phyloP scores from a whole-genome alignment of 1,140 invertebrate species.

The Palaemon carinicauda region DNA sequence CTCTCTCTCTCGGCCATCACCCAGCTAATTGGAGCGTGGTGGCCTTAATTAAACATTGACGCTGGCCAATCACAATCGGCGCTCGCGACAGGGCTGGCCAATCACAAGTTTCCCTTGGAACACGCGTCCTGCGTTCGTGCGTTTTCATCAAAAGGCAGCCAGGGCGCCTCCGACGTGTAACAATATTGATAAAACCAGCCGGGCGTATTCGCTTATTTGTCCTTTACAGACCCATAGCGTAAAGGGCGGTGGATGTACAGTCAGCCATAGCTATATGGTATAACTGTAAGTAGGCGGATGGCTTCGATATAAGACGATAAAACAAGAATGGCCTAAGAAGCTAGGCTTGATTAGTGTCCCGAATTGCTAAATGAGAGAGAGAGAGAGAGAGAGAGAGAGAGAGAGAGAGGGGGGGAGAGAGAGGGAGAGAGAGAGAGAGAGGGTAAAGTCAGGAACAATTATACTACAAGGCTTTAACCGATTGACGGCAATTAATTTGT shows the following conservation, averaged over 20 bases:
- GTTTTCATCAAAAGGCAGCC: not conserved
- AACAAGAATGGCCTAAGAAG: no score
- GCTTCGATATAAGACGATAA: not conserved
- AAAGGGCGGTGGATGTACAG: no score
- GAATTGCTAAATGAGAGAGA: not conserved
- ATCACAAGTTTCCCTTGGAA: not conserved
- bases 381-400: not conserved
- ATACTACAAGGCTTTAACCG: not conserved
- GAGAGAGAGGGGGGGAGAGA: not conserved
- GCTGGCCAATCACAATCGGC: not conserved
- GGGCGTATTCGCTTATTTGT: no score
- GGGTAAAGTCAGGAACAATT: no score
- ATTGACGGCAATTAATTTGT: conserved; percentile 3
- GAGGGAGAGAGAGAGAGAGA: no score
- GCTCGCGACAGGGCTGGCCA: not conserved
- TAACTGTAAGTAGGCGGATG: no score
- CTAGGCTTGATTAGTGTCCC: no score
- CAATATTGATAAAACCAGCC: no score
- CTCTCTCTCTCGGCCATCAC: not conserved
- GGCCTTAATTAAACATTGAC: conserved; percentile 7
- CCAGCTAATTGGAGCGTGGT: not conserved
- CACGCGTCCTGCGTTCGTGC: no score
- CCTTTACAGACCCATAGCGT: no score
- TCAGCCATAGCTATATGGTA: no score
- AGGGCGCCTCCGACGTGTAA: not conserved